Evolutionary conservation across 2,888 invertebrate genomes (phyloP).

Genomic region (Timandra comae): DNA sequence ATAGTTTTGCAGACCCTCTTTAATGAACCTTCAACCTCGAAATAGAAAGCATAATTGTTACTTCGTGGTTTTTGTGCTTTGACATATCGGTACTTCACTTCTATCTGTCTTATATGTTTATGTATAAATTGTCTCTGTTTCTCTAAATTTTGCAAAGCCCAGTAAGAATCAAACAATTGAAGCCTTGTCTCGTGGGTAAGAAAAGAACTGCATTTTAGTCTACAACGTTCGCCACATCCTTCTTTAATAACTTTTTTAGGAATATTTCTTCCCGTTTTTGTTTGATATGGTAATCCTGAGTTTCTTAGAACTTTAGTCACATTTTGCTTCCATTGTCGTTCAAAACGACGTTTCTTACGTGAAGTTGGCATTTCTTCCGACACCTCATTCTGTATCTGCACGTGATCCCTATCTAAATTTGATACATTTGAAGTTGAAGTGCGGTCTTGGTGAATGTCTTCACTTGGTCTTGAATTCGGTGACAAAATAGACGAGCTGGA

Average conservation of each 20-base stretch:
- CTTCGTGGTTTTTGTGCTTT: constrained; percentile 7
- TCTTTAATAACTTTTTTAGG: constrained; percentile 3
- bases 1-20: constrained; percentile 5
- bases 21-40: constrained; percentile 4
- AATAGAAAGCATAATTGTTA: constrained; percentile 10
- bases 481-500: too few relatives aligned
- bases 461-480: too few relatives aligned
- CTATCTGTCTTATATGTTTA: constrained; percentile 7
- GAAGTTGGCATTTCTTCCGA: too few relatives aligned
- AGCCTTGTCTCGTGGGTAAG: neutral
- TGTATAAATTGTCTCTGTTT: constrained; percentile 5
- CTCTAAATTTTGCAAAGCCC: constrained; percentile 9
- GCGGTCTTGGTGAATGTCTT: too few relatives aligned
- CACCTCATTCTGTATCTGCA: too few relatives aligned
- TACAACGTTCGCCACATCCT: constrained; percentile 6
- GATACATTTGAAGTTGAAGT: too few relatives aligned
- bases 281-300: constrained; percentile 5
- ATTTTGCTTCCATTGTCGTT: constrained; percentile 14
- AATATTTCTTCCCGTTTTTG: constrained; percentile 7
- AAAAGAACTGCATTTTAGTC: too few relatives aligned
- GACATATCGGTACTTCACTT: constrained; percentile 12
- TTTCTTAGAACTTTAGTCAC: constrained; percentile 7
- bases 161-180: constrained; percentile 7
- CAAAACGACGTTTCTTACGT: too few relatives aligned
- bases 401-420: too few relatives aligned